These are phyloP conservation scores for Paracanthobrama guichenoti DNA, from an alignment of 2,113 vertebrate species.

Conservation along the genomic window DNA sequence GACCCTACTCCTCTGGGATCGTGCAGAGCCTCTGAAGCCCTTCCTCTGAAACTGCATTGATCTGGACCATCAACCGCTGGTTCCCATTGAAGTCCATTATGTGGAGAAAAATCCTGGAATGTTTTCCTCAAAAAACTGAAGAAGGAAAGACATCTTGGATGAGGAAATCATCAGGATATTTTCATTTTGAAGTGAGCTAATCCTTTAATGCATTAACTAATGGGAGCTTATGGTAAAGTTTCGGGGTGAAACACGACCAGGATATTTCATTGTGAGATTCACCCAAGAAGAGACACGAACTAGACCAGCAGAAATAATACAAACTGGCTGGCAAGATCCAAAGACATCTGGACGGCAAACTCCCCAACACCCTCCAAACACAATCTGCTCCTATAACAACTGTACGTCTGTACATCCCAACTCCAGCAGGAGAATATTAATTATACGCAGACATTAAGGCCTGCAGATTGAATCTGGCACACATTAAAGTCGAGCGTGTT, in stretches of 20 bases:
- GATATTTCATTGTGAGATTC: background rate
- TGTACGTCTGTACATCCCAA: slow-evolving; percentile 19
- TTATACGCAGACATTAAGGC: slow-evolving; percentile 53
- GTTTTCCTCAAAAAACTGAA: too few species aligned
- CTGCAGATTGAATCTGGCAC: slow-evolving; percentile 57
- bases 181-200: too few species aligned
- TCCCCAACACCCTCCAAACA: background rate
- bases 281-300: background rate
- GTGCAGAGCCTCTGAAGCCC: too few species aligned
- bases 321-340: background rate
- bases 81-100: too few species aligned
- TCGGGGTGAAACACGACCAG: background rate
- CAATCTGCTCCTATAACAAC: slow-evolving; percentile 30
- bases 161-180: too few species aligned
- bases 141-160: too few species aligned
- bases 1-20: too few species aligned
- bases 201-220: too few species aligned
- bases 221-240: background rate
- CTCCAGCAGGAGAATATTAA: slow-evolving; percentile 55
- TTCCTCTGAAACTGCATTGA: too few species aligned
- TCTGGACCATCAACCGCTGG: too few species aligned
- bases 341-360: slow-evolving; percentile 1
- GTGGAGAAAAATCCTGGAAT: too few species aligned
- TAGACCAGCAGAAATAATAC: background rate
- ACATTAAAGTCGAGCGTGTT: slow-evolving; percentile 56